These are phyloP conservation scores for Mormyrus iriodes DNA, from an alignment of 2,113 vertebrate species.

Conservation along the genomic window DNA sequence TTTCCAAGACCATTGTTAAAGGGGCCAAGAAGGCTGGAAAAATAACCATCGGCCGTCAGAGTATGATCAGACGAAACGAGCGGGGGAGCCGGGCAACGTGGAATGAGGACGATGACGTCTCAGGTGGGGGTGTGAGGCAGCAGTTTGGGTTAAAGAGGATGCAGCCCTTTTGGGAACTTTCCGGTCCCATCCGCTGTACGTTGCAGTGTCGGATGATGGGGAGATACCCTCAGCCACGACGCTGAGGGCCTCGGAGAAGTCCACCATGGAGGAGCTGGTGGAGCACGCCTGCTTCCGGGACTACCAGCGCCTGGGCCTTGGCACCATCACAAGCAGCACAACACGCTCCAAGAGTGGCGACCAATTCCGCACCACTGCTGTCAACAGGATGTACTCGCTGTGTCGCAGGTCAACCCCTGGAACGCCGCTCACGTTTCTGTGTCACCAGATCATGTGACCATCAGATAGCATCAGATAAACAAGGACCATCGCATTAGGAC, in stretches of 20 bases:
- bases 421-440: neutral
- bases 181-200: neutral
- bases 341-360: slow-evolving; percentile 83
- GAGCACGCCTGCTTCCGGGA: slow-evolving; percentile 94
- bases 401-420: slow-evolving; percentile 71
- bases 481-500: neutral
- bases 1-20: slow-evolving; percentile 95
- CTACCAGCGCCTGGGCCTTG: slow-evolving; percentile 90
- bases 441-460: neutral
- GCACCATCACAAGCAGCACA: slow-evolving; percentile 80
- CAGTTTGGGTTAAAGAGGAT: neutral
- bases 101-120: slow-evolving; percentile 91
- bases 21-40: slow-evolving; percentile 93
- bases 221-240: slow-evolving; percentile 82
- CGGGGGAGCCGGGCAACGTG: slow-evolving; percentile 74
- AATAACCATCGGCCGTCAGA: slow-evolving; percentile 95
- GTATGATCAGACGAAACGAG: slow-evolving; percentile 82
- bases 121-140: slow-evolving; percentile 61
- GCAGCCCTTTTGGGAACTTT: neutral
- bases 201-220: slow-evolving; percentile 88
- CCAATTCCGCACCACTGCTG: slow-evolving; percentile 84
- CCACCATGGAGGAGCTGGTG: slow-evolving; percentile 94
- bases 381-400: slow-evolving; percentile 90
- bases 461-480: neutral
- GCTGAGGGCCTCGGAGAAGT: slow-evolving; percentile 86